Conservation (phyloP, 2,113 vertebrate genomes). For the Melanocharis versteri region DNA sequence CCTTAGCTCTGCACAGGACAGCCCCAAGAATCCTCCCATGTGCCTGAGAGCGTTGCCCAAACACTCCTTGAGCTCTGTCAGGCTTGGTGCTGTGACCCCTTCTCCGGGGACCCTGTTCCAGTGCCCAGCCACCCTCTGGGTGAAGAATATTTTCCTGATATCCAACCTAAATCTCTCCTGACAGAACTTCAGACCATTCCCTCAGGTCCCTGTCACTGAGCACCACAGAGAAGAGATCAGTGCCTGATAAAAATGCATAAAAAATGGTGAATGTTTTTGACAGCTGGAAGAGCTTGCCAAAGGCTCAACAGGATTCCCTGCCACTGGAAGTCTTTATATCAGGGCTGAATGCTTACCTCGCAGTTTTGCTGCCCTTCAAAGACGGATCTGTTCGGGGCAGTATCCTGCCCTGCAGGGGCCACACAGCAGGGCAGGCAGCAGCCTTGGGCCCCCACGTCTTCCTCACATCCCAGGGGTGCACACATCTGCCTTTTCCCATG, state of each 20-base stretch:
- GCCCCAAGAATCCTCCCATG: background rate
- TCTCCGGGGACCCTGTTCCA: background rate
- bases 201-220: background rate
- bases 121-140: background rate
- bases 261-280: background rate
- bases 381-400: background rate
- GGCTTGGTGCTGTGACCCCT: background rate
- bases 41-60: background rate
- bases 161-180: background rate
- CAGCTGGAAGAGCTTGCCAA: background rate
- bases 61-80: background rate
- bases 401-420: background rate
- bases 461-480: background rate
- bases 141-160: background rate
- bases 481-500: background rate
- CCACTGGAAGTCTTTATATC: background rate
- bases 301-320: background rate
- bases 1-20: background rate
- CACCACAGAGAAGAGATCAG: background rate
- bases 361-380: background rate
- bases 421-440: background rate
- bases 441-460: accelerated
- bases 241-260: background rate
- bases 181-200: background rate
- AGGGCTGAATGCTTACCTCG: background rate